Evolutionary conservation across 2,113 vertebrate genomes (phyloP).

Genomic region (Brienomyrus brachyistius): DNA sequence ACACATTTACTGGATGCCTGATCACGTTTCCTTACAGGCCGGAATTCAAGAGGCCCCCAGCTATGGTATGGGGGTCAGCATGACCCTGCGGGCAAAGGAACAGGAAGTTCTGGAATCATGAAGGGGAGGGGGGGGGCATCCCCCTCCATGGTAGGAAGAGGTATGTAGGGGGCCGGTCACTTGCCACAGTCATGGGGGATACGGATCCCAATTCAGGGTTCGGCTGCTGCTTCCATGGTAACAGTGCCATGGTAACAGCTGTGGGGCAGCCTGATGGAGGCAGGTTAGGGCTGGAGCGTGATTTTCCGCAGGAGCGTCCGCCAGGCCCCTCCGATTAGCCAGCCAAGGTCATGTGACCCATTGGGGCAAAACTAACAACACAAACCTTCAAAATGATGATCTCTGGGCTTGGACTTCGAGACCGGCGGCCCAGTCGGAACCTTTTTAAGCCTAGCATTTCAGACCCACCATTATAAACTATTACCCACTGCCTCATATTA

Average conservation of each 20-base stretch:
- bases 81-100: background rate
- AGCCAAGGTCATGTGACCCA: background rate
- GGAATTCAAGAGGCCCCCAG: background rate
- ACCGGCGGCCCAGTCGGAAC: background rate
- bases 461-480: background rate
- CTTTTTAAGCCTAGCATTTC: background rate
- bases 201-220: background rate
- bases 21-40: background rate
- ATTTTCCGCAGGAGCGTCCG: background rate
- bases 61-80: background rate
- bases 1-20: background rate
- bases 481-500: background rate
- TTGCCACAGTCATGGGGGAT: too few relatives aligned
- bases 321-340: background rate
- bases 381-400: background rate
- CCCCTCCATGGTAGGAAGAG: background rate
- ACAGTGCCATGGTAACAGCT: background rate
- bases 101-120: background rate
- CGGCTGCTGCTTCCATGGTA: background rate
- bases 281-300: too few relatives aligned
- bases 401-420: background rate
- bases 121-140: background rate
- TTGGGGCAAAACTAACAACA: background rate
- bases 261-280: background rate
- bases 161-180: background rate